phyloP scores from a whole-genome alignment of 2,888 invertebrate genomes.

The Agriotes lineatus region DNA sequence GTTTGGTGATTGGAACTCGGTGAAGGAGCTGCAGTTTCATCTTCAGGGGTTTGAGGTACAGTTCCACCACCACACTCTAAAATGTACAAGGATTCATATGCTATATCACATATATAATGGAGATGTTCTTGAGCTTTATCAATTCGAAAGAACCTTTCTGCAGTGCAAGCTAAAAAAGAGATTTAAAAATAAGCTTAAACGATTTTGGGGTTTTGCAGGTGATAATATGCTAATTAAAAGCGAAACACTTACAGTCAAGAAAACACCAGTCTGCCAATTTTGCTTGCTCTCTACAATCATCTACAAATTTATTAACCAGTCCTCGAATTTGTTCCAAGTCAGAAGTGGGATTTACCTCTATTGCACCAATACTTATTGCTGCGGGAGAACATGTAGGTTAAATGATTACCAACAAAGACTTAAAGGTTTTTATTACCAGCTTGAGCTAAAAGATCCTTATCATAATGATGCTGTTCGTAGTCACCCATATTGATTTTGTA shows the following conservation, averaged over 20 bases:
- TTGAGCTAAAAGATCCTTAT: conserved; percentile 89
- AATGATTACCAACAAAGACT: too few species aligned
- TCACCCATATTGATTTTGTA: conserved; percentile 92
- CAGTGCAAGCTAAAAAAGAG: conserved; percentile 85
- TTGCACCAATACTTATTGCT: conserved; percentile 84
- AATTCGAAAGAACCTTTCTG: conserved; percentile 96
- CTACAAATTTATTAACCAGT: conserved; percentile 82
- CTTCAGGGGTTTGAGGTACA: conserved; percentile 77
- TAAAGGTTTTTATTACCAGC: conserved; percentile 73
- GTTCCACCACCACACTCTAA: conserved; percentile 80
- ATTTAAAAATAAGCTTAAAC: too few species aligned
- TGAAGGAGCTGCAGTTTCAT: conserved; percentile 73
- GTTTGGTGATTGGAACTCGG: conserved; percentile 63
- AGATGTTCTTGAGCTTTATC: conserved; percentile 96
- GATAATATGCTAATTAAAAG: too few species aligned
- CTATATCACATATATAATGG: conserved; percentile 95
- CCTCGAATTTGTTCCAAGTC: conserved; percentile 88
- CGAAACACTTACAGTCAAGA: conserved; percentile 94
- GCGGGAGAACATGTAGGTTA: too few species aligned
- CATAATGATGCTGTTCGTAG: conserved; percentile 95
- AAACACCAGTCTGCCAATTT: conserved; percentile 91
- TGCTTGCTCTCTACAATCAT: conserved; percentile 74
- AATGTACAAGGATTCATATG: conserved; percentile 88
- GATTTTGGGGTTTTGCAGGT: too few species aligned
- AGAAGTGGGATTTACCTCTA: conserved; percentile 87